Base-by-base conservation (phyloP, 37 sponge, comb jelly and placozoan genomes). In the Bolinopsis microptera region DNA sequence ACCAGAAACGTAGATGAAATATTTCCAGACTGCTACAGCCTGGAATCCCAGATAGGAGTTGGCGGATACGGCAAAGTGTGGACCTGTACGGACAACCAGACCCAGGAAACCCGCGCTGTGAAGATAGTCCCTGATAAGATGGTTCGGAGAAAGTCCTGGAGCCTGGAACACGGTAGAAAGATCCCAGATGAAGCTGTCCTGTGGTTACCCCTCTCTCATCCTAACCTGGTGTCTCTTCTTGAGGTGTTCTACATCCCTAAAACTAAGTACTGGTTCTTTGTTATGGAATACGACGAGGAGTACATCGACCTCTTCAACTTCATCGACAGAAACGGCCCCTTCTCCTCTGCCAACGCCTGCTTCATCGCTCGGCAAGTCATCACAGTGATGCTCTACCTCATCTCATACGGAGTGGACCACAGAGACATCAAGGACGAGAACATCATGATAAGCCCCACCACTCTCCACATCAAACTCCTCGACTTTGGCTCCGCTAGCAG, bases 401-500 rank as follows among this genome's bases (percentile, higher is more conserved):
- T 28, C 75, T 28, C 31, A 8, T 30, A 5, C 31, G 75, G 75
- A 21, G 75, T 72, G 75, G 75, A 72, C 18, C 75, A 72, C 75
- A 5, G 75, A n/a, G 75, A 72, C 31, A n/a, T 72, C 75, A 72
- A 72, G 75, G 75, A 72, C 75, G 75, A 72, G 75, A 72, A 72
- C 75, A 72, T 72, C 75, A 8, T 72, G 31, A 30, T 30, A 8
- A 5, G 18, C 75, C 75, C 75, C 75, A n/a, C 27, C 75, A 72
- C 75, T n/a, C 27, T 30, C 31, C 27, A 72, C 5, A 21, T 72
- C 75, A 72, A 72, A 72, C 75, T 72, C 31, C 27, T 72, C 3
- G 75, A 72, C 75, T 21, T 30, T n/a, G 75, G 75, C 27, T 72
- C 75, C 75, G 75, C 75, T 21, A 28, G 31, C 5, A n/a, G 18